Conservation (phyloP, 2,888 invertebrate genomes). For the Campoplex nolae region DNA sequence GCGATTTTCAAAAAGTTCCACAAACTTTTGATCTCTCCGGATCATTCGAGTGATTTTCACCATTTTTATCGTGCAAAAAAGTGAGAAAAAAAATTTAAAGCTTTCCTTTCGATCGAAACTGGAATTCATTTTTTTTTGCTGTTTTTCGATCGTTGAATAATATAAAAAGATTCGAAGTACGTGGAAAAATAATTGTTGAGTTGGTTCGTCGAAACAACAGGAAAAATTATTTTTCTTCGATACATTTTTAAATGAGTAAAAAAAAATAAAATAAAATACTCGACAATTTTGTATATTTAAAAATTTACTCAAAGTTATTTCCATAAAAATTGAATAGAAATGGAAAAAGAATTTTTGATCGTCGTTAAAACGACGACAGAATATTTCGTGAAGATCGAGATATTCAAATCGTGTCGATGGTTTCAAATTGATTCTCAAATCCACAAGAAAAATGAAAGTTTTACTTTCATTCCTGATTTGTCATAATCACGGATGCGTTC, state of each 20-base stretch:
- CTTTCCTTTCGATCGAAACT: too few relatives aligned
- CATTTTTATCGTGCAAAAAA: neutral
- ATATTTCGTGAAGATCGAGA: neutral
- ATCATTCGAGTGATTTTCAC: neutral
- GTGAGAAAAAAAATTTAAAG: neutral
- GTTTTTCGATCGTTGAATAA: neutral
- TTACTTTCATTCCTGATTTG: slow-evolving; percentile 72
- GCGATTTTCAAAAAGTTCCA: neutral
- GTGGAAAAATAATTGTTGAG: neutral
- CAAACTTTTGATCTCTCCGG: neutral
- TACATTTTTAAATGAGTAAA: neutral
- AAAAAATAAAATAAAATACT: neutral
- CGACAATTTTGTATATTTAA: too few relatives aligned
- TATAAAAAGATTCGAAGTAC: too few relatives aligned
- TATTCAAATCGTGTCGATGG: neutral
- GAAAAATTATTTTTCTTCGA: too few relatives aligned
- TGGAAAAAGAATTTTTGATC: too few relatives aligned
- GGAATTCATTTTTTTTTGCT: neutral
- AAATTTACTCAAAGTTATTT: too few relatives aligned
- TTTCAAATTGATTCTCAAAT: neutral
- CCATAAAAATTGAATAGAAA: too few relatives aligned
- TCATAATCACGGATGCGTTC: slow-evolving; percentile 37
- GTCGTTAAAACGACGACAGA: too few relatives aligned
- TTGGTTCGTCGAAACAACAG: neutral
- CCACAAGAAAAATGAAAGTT: slow-evolving; percentile 71